Conservation (phyloP, 2,888 invertebrate species). For the Sesia apiformis region DNA sequence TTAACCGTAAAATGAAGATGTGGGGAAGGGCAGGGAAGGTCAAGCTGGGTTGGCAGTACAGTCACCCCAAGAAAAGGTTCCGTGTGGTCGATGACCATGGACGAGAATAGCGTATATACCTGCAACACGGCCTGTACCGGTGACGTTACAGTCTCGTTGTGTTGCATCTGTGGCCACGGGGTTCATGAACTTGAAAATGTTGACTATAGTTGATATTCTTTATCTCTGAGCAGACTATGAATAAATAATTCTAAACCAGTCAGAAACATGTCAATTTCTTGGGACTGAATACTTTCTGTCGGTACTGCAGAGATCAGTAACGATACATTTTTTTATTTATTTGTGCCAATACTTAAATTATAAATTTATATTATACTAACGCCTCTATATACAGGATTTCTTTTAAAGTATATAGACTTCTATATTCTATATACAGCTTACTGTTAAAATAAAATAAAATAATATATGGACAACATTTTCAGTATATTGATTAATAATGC, state of each 20-base stretch:
- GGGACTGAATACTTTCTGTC: not conserved
- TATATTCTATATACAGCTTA: no score
- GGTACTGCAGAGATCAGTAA: no score
- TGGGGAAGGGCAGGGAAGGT: conserved; percentile 17
- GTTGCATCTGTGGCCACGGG: not conserved
- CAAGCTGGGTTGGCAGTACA: conserved; percentile 47
- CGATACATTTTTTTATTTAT: no score
- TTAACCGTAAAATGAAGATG: conserved; percentile 9
- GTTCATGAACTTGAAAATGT: not conserved
- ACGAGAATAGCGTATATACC: conserved; percentile 44
- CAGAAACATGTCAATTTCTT: no score
- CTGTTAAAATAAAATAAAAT: no score
- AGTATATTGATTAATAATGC: no score
- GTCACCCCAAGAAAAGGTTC: conserved; percentile 68
- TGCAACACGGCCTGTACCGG: conserved; percentile 3
- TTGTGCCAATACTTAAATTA: no score
- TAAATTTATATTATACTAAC: no score
- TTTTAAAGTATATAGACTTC: no score
- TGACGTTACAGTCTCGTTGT: conserved; percentile 42
- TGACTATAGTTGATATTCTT: not conserved
- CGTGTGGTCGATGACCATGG: conserved; percentile 68
- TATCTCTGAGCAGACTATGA: not conserved
- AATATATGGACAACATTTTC: no score
- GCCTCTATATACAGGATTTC: no score
- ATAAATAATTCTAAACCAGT: not conserved